These are phyloP conservation scores for Grammomys surdaster DNA, from an alignment of 2,113 vertebrate species.

Conservation along the genomic window DNA sequence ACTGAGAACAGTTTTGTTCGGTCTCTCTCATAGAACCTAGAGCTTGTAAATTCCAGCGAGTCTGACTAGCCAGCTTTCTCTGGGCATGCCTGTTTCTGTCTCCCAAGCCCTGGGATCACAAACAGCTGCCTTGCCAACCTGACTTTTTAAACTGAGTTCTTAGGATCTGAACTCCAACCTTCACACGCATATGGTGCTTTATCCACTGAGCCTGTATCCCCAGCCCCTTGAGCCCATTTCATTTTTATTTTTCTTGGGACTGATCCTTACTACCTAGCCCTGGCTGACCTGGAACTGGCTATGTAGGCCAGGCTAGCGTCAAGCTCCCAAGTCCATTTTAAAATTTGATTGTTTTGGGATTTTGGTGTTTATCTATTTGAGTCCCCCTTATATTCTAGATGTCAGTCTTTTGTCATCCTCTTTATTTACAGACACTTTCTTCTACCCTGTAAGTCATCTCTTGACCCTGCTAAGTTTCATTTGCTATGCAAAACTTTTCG, in stretches of 20 bases:
- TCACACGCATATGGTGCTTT: neutral
- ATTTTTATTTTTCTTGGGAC: neutral
- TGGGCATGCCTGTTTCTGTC: neutral
- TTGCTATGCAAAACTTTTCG: neutral
- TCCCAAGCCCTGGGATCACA: neutral
- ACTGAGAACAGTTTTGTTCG: neutral
- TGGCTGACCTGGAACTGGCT: neutral
- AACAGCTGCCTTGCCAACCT: too few species aligned
- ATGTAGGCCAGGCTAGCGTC: neutral
- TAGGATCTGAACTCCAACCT: neutral
- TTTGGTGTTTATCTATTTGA: neutral
- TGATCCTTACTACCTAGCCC: neutral
- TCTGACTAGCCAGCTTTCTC: neutral
- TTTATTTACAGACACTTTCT: neutral
- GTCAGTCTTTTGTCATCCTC: too few species aligned
- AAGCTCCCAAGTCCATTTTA: neutral
- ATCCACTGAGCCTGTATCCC: neutral
- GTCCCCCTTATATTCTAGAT: neutral
- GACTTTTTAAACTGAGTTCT: neutral
- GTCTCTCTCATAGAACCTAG: neutral
- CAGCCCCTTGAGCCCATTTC: neutral
- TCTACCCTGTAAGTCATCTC: neutral
- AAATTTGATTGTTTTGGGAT: neutral
- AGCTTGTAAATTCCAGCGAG: neutral
- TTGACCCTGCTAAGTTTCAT: too few species aligned